Evolutionary conservation across 1,140 invertebrate genomes (phyloP).

Genomic region (Caenorhabditis remanei): DNA sequence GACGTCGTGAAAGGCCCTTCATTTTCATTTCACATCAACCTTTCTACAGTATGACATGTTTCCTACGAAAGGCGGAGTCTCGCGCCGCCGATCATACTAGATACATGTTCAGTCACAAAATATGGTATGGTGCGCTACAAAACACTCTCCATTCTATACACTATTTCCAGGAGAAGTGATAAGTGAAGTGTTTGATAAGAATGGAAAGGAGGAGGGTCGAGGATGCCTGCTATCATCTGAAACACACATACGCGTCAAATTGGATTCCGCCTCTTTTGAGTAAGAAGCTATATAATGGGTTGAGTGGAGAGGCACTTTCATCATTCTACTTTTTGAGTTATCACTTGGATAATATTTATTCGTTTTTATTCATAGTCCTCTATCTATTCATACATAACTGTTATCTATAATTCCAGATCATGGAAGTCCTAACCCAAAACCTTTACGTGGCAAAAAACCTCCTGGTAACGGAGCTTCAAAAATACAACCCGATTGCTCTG

Average conservation of each 20-base stretch:
- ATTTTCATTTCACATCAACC: slow-evolving; percentile 20
- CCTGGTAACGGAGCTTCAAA: neutral
- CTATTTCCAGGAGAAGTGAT: slow-evolving; percentile 30
- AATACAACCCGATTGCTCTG: slow-evolving; percentile 53
- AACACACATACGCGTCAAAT: slow-evolving; percentile 26
- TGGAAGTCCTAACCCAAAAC: neutral
- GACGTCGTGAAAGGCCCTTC: neutral
- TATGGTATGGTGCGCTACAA: slow-evolving; percentile 21
- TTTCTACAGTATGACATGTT: slow-evolving; percentile 9
- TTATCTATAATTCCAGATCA: neutral
- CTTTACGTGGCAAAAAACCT: neutral
- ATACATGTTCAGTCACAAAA: slow-evolving; percentile 46
- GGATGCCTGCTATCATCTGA: slow-evolving; percentile 31
- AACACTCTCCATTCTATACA: slow-evolving; percentile 12
- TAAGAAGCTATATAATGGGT: slow-evolving; percentile 52
- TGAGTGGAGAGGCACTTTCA: neutral
- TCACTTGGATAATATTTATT: neutral
- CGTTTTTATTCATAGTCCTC: neutral
- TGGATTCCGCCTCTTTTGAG: slow-evolving; percentile 51
- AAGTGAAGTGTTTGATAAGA: slow-evolving; percentile 42
- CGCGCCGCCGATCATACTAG: neutral
- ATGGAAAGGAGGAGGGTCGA: slow-evolving; percentile 48
- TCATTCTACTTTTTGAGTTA: slow-evolving; percentile 5
- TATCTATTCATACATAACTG: neutral
- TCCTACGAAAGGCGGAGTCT: neutral